A percentile compares a stretch with the other conserved stretches of the same genome.
Evolutionary conservation across 2,888 invertebrate species (phyloP).

Genomic region (Calliopum simillimum): DNA sequence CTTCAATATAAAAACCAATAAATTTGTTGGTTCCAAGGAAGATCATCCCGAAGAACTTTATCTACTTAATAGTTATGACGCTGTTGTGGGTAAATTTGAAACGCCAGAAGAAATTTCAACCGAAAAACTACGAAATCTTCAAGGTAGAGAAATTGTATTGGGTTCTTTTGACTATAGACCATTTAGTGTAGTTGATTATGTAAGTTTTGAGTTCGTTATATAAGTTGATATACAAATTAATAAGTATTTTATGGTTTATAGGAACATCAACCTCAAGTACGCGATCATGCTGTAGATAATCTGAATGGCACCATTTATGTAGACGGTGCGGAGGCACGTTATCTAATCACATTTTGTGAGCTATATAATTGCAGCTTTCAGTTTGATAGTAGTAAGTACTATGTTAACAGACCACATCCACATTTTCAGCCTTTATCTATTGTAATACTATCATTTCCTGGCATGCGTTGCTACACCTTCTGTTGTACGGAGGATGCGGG

Average conservation of each 20-base stretch:
- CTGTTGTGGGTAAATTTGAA: constrained; percentile 29
- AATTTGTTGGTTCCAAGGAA: constrained; percentile 54
- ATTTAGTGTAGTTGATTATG: constrained; percentile 56
- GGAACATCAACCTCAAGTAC: constrained; percentile 45
- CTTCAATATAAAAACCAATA: constrained; percentile 58
- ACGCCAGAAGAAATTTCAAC: constrained; percentile 41
- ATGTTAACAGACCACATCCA: background rate
- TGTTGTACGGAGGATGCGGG: no score
- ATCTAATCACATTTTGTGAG: constrained; percentile 63
- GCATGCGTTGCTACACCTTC: no score
- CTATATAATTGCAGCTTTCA: constrained; percentile 67
- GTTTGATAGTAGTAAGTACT: constrained; percentile 57
- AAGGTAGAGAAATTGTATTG: constrained; percentile 57
- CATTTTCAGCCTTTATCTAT: no score
- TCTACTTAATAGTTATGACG: constrained; percentile 51
- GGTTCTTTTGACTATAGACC: constrained; percentile 61
- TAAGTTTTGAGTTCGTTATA: constrained; percentile 37
- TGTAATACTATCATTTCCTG: no score
- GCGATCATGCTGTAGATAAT: constrained; percentile 47
- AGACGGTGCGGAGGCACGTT: constrained; percentile 71
- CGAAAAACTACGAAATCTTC: constrained; percentile 54
- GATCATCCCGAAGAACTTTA: constrained; percentile 45
- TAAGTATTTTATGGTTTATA: constrained; percentile 23
- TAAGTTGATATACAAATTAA: no score
- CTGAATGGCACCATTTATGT: constrained; percentile 51